Base-by-base conservation (phyloP, 2,888 invertebrate species). In the Zygogramma bicolorata region DNA sequence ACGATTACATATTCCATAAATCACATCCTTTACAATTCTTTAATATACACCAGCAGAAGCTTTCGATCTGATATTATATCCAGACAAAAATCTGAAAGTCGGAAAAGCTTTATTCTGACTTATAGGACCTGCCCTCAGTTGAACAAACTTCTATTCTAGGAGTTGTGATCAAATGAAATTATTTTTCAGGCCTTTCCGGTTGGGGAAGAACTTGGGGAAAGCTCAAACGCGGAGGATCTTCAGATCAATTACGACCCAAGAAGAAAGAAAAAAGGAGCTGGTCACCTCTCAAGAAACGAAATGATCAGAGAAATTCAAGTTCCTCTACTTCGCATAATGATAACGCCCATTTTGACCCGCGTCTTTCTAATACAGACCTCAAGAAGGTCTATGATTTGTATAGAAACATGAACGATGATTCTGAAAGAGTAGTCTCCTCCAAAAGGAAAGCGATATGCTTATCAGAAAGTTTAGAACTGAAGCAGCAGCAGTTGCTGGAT, bases 171-270 rank as follows among this genome's bases (percentile, higher is more conserved):
- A 20, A 60, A 59, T 8, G 7, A 10, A 15, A 18, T 49, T 53
- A 68, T 49, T 71, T 82, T 83, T 65, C 81, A 91, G 91, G 89
- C 79, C 86, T 91, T 75, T 89, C 91, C 6, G 84, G 89, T 90
- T 75, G 91, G 91, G 59, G 88, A 88, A 80, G 90, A 90, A 84
- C 81, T 65, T 90, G 90, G 89, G 91, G 91, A 74, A 89, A 90
- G 79, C 83, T 91, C 71, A 90, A 89, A 81, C 86, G 90, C 68
- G 88, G 90, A 68, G 90, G 91, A 77, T 90, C 90, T 49, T 88
- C 89, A 1, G 91, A 91, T 80, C 82, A 89, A 70, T 84, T 90
- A 27, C 62, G 25, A 40, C 25, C 58, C 31, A 66, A 65, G 29
- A 62, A 59, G 25, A 79, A 87, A n/a, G n/a, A n/a, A 72, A 84